These are phyloP conservation scores for Scaptodrosophila latifasciaeformis DNA, from an alignment of 2,888 invertebrate genomes.

Conservation along the genomic window DNA sequence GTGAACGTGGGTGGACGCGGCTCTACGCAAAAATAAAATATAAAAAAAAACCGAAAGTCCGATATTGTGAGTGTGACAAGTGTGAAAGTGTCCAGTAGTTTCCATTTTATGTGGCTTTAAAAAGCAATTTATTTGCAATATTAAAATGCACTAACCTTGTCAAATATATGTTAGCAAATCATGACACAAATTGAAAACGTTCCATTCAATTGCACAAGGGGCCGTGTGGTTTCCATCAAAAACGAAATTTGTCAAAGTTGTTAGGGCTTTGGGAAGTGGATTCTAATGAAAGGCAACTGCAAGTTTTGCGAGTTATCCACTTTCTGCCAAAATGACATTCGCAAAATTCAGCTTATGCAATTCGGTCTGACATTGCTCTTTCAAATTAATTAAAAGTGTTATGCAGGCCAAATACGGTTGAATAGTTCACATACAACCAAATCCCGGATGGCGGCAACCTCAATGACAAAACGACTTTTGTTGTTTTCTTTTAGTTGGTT, in stretches of 20 bases:
- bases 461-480: not conserved
- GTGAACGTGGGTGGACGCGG: slow-evolving; percentile 31
- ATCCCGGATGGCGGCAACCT: slow-evolving; percentile 34
- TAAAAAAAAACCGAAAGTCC: slow-evolving; percentile 6
- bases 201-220: slow-evolving; percentile 2
- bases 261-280: no score
- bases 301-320: no score
- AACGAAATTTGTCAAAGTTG: no score
- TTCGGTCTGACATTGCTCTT: slow-evolving; percentile 1
- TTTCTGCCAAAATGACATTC: slow-evolving; percentile 8
- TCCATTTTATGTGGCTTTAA: not conserved
- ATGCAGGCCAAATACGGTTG: slow-evolving; percentile 35
- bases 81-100: not conserved
- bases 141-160: slow-evolving; percentile 1
- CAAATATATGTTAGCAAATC: slow-evolving; percentile 17
- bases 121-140: slow-evolving; percentile 1
- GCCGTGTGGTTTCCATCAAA: no score
- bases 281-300: no score
- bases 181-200: slow-evolving; percentile 30
- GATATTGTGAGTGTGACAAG: not conserved
- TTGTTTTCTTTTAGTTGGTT: not conserved
- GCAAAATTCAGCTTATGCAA: slow-evolving; percentile 48
- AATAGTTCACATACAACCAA: not conserved
- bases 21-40: slow-evolving; percentile 3
- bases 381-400: slow-evolving; percentile 65